Base-by-base conservation (phyloP, 2,888 invertebrate species). In the Watsonalla binaria region DNA sequence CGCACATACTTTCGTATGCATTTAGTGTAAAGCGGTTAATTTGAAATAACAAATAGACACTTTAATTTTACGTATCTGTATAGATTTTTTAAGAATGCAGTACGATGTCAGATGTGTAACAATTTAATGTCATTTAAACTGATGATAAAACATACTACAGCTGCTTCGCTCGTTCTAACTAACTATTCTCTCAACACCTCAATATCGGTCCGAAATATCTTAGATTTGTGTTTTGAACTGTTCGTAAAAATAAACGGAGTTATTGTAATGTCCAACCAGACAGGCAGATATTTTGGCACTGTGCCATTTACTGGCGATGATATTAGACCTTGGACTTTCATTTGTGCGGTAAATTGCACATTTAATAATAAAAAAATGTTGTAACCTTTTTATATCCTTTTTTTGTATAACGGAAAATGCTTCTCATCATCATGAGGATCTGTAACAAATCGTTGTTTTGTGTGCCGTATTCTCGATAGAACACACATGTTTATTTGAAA, bases 251-350 rank as follows among this genome's bases (percentile, higher is more conserved):
- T 80, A 80, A 69, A 75, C 70, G 57, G 66, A 68, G 74, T 76
- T 69, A 75, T 74, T 78, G 72, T 72, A 70, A 72, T 76, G 70
- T 76, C 78, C 80, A 81, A 72, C 78, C 80, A 82, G 73, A 60
- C 65, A 58, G 76, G 74, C 75, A 62, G 62, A 72, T 69, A 70
- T 61, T 48, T 77, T 86, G 86, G 84, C 84, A 48, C 15, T 1
- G 6, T 8, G 74, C 84, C 86, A 83, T 72, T 51, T 46, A 61
- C 8, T 48, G 66, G 64, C 65, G 69, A 69, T 68, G 62, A 61
- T 73, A 70, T 67, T 63, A 72, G 78, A 78, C 84, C 84, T 84
- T 84, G 84, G 70, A 69, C 63, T 68, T 63, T 71, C 61, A 70
- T 74, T 74, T 63, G 69, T 60, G 63, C 56, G 68, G 69, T 63